Conservation (phyloP, 2,113 vertebrate genomes). For the Nothocercus nigrocapillus region DNA sequence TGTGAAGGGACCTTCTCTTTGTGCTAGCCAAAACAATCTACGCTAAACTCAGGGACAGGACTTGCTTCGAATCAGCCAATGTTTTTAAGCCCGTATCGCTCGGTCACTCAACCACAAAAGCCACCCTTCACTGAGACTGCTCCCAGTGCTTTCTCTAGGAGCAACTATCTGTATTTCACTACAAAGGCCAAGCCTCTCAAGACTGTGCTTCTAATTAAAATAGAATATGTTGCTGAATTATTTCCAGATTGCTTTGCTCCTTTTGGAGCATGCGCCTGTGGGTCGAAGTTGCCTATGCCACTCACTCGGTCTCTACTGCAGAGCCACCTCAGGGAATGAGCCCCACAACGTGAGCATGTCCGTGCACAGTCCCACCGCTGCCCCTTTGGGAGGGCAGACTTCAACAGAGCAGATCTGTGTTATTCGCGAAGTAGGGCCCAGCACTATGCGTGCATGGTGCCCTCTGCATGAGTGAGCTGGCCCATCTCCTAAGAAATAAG, state of each 20-base stretch:
- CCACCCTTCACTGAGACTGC: not conserved
- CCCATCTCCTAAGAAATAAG: not conserved
- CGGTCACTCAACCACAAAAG: not conserved
- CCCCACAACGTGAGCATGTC: accelerated
- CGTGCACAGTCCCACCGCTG: accelerated
- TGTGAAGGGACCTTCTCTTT: not conserved
- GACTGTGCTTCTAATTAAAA: not conserved
- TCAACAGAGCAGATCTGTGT: accelerated
- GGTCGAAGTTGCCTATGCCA: not conserved
- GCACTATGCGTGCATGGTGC: accelerated
- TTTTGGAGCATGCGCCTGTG: accelerated
- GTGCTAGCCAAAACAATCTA: not conserved
- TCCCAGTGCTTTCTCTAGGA: not conserved
- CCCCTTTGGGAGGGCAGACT: accelerated
- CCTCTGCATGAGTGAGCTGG: accelerated
- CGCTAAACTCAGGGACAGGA: not conserved
- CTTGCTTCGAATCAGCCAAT: not conserved
- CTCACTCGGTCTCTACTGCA: not conserved
- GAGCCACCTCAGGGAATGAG: not conserved
- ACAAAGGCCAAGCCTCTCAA: accelerated
- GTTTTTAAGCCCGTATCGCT: accelerated
- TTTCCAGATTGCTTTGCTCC: not conserved
- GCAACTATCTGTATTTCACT: not conserved
- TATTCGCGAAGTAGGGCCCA: not conserved
- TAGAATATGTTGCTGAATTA: not conserved